These are phyloP conservation scores for Himalopsyche japonica DNA, from an alignment of 2,888 invertebrate species.

Conservation along the genomic window DNA sequence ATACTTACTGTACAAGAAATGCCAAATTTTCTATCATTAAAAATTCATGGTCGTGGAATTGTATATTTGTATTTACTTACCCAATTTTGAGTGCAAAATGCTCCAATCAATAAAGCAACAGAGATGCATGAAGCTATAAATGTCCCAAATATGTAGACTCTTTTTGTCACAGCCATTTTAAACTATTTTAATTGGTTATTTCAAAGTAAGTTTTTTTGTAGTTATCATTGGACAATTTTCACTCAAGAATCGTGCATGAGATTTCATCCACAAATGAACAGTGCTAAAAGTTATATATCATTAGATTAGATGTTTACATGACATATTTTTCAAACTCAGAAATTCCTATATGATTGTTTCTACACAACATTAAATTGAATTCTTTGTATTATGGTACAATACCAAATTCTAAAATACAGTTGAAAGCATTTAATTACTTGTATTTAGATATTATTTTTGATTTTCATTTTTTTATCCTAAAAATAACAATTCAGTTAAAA, in stretches of 20 bases:
- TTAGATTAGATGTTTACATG: no score
- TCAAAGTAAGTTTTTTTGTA: not conserved
- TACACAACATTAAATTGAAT: no score
- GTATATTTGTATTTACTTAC: slow-evolving; percentile 47
- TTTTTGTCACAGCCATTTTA: slow-evolving; percentile 54
- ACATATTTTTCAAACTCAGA: no score
- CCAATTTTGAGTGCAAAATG: slow-evolving; percentile 55
- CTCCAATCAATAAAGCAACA: slow-evolving; percentile 50
- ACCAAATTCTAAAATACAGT: no score
- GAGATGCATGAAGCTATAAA: slow-evolving; percentile 52
- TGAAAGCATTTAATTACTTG: no score
- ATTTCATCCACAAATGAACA: not conserved
- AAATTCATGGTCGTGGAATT: not conserved
- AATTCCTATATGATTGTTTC: no score
- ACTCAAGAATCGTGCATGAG: not conserved
- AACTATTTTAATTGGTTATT: not conserved
- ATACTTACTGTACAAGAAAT: not conserved
- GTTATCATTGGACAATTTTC: not conserved
- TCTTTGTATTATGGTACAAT: no score
- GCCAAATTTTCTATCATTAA: not conserved
- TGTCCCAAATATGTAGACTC: slow-evolving; percentile 53
- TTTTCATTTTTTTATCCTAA: no score
- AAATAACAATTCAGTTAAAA: no score
- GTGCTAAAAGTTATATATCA: not conserved
- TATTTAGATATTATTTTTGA: no score